Evolutionary conservation across 2,797 vertebrate genomes (phyloP).

Genomic region (Sphaeramia orbicularis): DNA sequence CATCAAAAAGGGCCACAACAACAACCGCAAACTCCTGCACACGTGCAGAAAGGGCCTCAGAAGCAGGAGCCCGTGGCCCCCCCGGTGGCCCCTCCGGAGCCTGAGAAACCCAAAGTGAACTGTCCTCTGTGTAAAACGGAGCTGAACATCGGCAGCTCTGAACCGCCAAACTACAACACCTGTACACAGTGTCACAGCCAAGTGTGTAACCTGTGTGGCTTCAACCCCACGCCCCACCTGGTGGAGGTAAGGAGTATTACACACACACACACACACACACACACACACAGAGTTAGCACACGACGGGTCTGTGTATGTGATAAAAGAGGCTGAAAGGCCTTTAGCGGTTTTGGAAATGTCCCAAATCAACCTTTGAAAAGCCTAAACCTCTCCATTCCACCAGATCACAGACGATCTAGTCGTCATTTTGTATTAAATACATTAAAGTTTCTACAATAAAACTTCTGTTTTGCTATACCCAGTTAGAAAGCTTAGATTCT

Average conservation of each 20-base stretch:
- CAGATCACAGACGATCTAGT: no score
- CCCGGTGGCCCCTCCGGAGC: constrained; percentile 81
- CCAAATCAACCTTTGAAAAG: no score
- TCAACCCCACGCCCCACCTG: constrained; percentile 97
- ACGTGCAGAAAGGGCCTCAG: constrained; percentile 68
- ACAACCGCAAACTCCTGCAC: constrained; percentile 63
- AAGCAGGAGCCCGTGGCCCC: constrained; percentile 63
- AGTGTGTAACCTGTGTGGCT: constrained; percentile 98
- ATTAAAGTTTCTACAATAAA: no score
- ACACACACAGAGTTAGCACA: no score
- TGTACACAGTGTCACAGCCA: constrained; percentile 94
- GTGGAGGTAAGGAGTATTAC: constrained; percentile 90
- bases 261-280: background rate
- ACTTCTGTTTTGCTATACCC: no score
- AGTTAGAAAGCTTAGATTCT: no score
- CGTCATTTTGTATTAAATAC: no score
- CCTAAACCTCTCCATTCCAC: no score
- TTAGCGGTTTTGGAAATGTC: no score
- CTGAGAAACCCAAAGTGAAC: constrained; percentile 86
- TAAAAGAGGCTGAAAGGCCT: no score
- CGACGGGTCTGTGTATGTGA: no score
- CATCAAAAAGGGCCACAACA: constrained; percentile 73
- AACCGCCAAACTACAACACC: constrained; percentile 93
- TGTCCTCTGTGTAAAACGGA: constrained; percentile 98
- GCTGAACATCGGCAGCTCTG: constrained; percentile 90